Evolutionary conservation across 2,113 vertebrate genomes (phyloP), one percentile per base, ranked within the genome.

Genomic region (Excalfactoria chinensis): DNA sequence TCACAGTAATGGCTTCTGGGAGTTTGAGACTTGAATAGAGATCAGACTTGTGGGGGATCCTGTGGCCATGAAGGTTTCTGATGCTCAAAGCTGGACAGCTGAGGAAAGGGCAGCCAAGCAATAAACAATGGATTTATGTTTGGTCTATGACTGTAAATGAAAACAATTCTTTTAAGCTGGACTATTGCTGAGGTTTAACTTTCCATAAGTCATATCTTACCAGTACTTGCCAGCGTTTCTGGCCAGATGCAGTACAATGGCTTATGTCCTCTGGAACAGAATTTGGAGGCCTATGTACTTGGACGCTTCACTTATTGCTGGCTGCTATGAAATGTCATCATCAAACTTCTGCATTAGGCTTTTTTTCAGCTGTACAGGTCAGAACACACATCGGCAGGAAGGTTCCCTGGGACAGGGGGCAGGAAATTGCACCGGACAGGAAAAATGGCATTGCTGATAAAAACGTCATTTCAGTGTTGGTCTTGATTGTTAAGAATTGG

Each of bases 371-470:
- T 11, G 40, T 67, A 56, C 34, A 66, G 88, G 75, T 92, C 93
- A 96, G 70, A 79, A 83, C 72, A 68, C 37, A 73, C 37, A 14
- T 68, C 76, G 63, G 43, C 79, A 84, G 83, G 85, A 95, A 90
- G 49, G n/a, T 19, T 88, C 43, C 9, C 19, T 56, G 19, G 13
- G 82, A 76, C 67, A 74, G 21, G 62, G 49, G 51, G 35, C 64
- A 63, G 81, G 92, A 95, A 93, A 87, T 80, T 20, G 51, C 55
- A 59, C 0, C 0, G 22, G 41, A 74, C 74, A 84, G 95, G 90
- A 94, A 92, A 84, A 93, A 85, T n/a, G 82, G n/a, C 34, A 37
- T 15, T 74, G 44, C 75, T 95, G 89, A 91, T 95, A 86, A 91
- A 78, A 58, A 13, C 1, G 0, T 43, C 41, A 78, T 72, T 93